Percentiles rank a stretch among this genome's conserved stretches.
phyloP scores from a whole-genome alignment of 2,113 vertebrate species.

The Electrona antarctica region DNA sequence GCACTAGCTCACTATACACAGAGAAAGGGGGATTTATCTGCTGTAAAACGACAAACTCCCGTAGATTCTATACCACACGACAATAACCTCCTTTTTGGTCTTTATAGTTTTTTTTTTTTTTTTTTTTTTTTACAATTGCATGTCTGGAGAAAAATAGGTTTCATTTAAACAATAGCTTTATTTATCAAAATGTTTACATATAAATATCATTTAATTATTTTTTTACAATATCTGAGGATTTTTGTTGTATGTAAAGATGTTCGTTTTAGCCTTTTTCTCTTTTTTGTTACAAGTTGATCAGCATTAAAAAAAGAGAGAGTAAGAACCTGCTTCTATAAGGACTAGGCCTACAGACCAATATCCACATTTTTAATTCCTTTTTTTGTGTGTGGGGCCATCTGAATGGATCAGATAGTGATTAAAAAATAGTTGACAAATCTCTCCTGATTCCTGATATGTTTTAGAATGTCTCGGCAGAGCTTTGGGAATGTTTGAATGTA shows the following conservation, averaged over 20 bases:
- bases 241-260: conserved; percentile 80
- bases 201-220: conserved; percentile 83
- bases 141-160: conserved; percentile 46
- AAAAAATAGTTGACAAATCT: conserved; percentile 76
- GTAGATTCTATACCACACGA: conserved; percentile 40
- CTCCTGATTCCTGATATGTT: conserved; percentile 80
- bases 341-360: conserved; percentile 58
- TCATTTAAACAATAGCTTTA: conserved; percentile 84
- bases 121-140: neutral
- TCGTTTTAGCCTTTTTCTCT: conserved; percentile 54
- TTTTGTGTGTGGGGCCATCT: conserved; percentile 68
- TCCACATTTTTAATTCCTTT: conserved; percentile 28
- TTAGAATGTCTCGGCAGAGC: conserved; percentile 72
- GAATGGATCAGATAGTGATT: conserved; percentile 77
- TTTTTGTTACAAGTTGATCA: conserved; percentile 68
- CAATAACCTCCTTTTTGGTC: neutral
- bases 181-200: conserved; percentile 86
- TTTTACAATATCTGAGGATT: conserved; percentile 92
- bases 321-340: conserved; percentile 57
- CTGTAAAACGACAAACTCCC: conserved; percentile 58
- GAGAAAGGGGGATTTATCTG: conserved; percentile 56
- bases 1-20: conserved; percentile 57
- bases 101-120: too few species aligned
- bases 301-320: conserved; percentile 23
- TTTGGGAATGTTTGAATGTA: conserved; percentile 78